These are phyloP conservation scores for Coleophora deauratella DNA, from an alignment of 2,888 invertebrate species.

Conservation along the genomic window DNA sequence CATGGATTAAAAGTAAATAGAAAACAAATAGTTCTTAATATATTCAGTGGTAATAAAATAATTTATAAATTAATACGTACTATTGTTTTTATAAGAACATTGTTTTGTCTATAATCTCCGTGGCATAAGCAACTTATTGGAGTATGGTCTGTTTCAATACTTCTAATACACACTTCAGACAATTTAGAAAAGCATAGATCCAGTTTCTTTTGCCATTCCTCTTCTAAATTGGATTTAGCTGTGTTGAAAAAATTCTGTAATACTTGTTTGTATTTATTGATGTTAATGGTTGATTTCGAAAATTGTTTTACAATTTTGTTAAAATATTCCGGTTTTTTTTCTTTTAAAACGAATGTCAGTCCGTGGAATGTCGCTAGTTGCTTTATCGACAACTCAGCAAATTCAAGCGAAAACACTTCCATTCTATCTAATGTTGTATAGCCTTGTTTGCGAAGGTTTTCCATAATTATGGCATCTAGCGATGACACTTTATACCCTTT, in stretches of 20 bases:
- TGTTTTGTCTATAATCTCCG: constrained; percentile 31
- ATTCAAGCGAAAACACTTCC: constrained; percentile 22
- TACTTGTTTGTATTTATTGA: constrained; percentile 18
- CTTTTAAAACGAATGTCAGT: constrained; percentile 28
- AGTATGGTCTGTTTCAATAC: constrained; percentile 13
- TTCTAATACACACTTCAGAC: constrained; percentile 17
- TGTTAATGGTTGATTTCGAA: constrained; percentile 14
- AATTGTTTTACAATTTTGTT: constrained; percentile 16
- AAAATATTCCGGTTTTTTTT: constrained; percentile 23
- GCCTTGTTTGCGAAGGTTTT: constrained; percentile 33
- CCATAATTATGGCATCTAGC: constrained; percentile 33
- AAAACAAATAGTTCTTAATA: too few relatives aligned
- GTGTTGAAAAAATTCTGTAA: constrained; percentile 15
- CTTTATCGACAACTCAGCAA: constrained; percentile 24
- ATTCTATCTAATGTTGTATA: constrained; percentile 27
- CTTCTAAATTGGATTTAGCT: constrained; percentile 11
- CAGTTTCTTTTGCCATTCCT: constrained; percentile 13
- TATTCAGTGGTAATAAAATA: too few relatives aligned
- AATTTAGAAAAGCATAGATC: constrained; percentile 10
- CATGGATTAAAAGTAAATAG: too few relatives aligned
- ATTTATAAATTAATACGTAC: constrained; percentile 18
- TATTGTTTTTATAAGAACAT: constrained; percentile 23
- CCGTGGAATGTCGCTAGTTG: constrained; percentile 34
- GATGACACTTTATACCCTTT: constrained; percentile 30
- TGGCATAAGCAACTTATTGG: constrained; percentile 23